Conservation (phyloP, 2,113 vertebrate species). For the Diglossa brunneiventris region DNA sequence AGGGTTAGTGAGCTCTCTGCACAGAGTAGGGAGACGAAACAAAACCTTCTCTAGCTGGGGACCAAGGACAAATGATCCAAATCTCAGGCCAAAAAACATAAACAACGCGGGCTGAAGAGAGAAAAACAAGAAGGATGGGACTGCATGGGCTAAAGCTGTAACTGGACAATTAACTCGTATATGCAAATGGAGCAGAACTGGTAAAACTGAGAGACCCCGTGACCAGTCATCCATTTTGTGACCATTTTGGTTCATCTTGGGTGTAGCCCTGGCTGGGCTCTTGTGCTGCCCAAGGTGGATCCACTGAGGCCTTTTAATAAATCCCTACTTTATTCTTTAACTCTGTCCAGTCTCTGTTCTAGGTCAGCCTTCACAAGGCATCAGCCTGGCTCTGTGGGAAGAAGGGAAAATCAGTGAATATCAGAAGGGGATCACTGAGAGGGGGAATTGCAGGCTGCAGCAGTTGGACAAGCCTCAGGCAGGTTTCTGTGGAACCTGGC, state of each 20-base stretch:
- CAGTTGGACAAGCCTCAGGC: not conserved
- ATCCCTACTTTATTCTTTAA: rapidly evolving
- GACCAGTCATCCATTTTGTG: rapidly evolving
- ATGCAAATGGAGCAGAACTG: not conserved
- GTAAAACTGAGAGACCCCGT: rapidly evolving
- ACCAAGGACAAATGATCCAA: not conserved
- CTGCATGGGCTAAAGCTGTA: rapidly evolving
- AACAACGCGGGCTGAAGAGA: too few species aligned
- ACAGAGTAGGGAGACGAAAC: not conserved
- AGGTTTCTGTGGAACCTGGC: not conserved
- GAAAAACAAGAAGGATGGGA: not conserved
- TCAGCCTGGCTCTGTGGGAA: not conserved
- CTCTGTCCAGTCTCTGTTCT: not conserved
- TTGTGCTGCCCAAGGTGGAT: not conserved
- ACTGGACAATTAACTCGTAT: not conserved
- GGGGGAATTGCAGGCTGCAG: not conserved
- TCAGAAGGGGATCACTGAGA: not conserved
- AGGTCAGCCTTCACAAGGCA: not conserved
- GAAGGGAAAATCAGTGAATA: not conserved
- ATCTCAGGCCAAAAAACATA: not conserved
- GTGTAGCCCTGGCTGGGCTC: not conserved
- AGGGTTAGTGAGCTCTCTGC: not conserved
- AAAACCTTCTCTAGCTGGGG: not conserved
- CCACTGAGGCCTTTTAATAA: not conserved
- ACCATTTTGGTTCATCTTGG: not conserved